These are phyloP conservation scores for Bombyx mandarina DNA, from an alignment of 1,140 invertebrate genomes.

Conservation along the genomic window DNA sequence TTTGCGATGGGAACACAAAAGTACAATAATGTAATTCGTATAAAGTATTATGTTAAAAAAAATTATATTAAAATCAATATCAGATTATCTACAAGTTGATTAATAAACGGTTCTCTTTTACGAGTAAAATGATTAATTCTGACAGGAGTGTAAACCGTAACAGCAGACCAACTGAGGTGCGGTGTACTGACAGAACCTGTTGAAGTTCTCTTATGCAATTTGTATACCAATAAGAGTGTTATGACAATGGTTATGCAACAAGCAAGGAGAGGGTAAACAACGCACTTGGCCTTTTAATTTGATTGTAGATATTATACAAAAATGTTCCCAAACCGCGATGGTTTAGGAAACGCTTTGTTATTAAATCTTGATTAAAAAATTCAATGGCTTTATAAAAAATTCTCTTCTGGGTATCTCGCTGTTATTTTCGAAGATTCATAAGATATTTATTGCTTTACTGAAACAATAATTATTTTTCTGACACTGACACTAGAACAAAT, in stretches of 20 bases:
- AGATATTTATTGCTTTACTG: too few relatives aligned
- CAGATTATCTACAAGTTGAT: background rate
- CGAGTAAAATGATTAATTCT: slow-evolving; percentile 2
- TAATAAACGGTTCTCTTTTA: background rate
- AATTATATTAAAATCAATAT: too few relatives aligned
- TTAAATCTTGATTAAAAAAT: slow-evolving; percentile 21
- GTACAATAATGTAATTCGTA: background rate
- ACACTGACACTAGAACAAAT: background rate
- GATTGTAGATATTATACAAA: slow-evolving; percentile 19
- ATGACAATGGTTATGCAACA: slow-evolving; percentile 22
- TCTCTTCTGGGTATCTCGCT: too few relatives aligned
- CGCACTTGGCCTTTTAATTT: slow-evolving; percentile 16
- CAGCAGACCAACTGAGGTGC: background rate
- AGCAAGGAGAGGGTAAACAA: slow-evolving; percentile 12
- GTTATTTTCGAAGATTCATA: slow-evolving; percentile 6
- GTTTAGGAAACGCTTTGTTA: slow-evolving; percentile 25
- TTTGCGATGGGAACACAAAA: background rate
- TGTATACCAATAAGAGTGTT: slow-evolving; percentile 14
- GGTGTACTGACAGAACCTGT: slow-evolving; percentile 6
- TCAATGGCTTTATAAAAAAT: slow-evolving; percentile 12
- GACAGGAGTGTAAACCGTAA: slow-evolving; percentile 3
- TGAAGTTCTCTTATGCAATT: slow-evolving; percentile 15
- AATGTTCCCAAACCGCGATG: slow-evolving; percentile 23
- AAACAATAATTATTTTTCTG: background rate
- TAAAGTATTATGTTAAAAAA: too few relatives aligned